Evolutionary conservation across 2,797 vertebrate genomes (phyloP).

Genomic region (Borostomias antarcticus): DNA sequence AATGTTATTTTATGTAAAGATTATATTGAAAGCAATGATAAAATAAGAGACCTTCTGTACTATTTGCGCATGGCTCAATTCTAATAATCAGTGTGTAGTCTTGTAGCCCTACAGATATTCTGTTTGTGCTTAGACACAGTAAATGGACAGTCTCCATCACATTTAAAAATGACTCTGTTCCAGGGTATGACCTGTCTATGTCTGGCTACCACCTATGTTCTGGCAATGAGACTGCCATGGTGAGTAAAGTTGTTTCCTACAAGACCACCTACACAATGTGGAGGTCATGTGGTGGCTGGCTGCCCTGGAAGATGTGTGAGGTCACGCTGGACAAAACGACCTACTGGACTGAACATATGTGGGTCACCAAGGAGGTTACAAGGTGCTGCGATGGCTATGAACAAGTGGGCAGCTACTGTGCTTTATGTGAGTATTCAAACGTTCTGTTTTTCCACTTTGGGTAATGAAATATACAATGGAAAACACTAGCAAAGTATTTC

Average conservation of each 20-base stretch:
- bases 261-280: slow-evolving; percentile 65
- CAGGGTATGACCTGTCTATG: slow-evolving; percentile 78
- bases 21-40: not conserved
- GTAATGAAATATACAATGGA: not conserved
- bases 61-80: not conserved
- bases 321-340: slow-evolving; percentile 67
- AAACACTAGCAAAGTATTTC: not conserved
- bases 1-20: not conserved
- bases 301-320: slow-evolving; percentile 80
- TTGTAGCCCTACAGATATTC: not conserved
- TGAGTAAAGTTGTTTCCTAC: slow-evolving; percentile 70
- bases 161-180: slow-evolving; percentile 32
- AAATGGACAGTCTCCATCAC: not conserved
- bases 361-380: slow-evolving; percentile 65
- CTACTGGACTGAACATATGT: slow-evolving; percentile 60
- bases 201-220: slow-evolving; percentile 84
- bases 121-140: slow-evolving; percentile 3
- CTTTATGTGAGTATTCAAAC: slow-evolving; percentile 76
- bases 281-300: slow-evolving; percentile 81
- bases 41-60: not conserved
- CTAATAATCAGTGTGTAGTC: not conserved
- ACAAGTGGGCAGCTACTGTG: slow-evolving; percentile 86
- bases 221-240: slow-evolving; percentile 61
- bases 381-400: slow-evolving; percentile 87
- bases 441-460: not conserved